phyloP scores from a whole-genome alignment of 2,797 vertebrate genomes.

The Falco berigora region DNA sequence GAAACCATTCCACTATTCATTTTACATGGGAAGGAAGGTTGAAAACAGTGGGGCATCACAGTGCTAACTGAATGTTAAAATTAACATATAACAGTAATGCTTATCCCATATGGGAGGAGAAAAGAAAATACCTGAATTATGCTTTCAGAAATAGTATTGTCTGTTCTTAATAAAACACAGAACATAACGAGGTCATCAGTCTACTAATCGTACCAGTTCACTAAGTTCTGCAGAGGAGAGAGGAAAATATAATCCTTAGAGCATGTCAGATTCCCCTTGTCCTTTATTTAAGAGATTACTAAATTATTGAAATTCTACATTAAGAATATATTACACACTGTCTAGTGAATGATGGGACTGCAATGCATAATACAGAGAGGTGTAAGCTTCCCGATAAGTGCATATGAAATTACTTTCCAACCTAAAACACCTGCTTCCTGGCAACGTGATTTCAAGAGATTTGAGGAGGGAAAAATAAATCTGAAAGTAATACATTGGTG shows the following conservation, averaged over 20 bases:
- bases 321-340: neutral
- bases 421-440: neutral
- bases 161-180: neutral
- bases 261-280: neutral
- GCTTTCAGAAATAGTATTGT: neutral
- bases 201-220: neutral
- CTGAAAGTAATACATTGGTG: neutral
- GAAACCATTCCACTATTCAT: neutral
- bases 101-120: neutral
- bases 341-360: neutral
- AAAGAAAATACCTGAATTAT: neutral
- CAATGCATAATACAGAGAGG: neutral
- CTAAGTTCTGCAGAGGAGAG: neutral
- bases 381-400: neutral
- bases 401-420: neutral
- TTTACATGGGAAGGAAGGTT: neutral
- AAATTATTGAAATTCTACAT: slow-evolving; percentile 14
- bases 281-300: neutral
- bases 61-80: neutral
- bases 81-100: neutral
- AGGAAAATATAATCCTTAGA: neutral
- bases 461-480: neutral
- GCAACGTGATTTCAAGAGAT: neutral
- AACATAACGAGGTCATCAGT: neutral
- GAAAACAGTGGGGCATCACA: neutral